These are phyloP conservation scores for Diadegma fenestrale DNA, from an alignment of 2,888 invertebrate genomes.

Conservation along the genomic window DNA sequence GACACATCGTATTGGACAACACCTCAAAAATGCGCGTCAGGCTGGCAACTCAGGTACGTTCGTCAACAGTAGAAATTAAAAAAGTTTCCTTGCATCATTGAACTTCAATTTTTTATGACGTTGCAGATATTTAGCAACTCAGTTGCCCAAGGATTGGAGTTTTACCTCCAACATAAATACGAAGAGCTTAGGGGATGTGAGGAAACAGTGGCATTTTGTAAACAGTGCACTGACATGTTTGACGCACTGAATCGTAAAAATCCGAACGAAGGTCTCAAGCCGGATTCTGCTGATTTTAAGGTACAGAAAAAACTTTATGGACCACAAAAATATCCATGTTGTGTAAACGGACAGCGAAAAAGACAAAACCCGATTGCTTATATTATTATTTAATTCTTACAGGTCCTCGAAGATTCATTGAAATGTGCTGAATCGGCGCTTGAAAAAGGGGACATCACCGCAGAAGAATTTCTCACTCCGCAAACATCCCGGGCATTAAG, in stretches of 20 bases:
- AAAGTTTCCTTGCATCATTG: neutral
- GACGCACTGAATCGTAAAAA: constrained; percentile 51
- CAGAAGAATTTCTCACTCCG: constrained; percentile 41
- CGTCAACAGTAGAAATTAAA: neutral
- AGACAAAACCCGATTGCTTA: neutral
- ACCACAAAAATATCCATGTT: too few relatives aligned
- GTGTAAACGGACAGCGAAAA: too few relatives aligned
- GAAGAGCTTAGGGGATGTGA: constrained; percentile 21
- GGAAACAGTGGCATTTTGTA: constrained; percentile 39
- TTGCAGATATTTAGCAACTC: constrained; percentile 49
- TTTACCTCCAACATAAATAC: constrained; percentile 38
- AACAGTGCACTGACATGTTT: constrained; percentile 42
- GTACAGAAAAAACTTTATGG: neutral
- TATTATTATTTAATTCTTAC: constrained; percentile 9
- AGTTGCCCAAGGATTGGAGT: constrained; percentile 42
- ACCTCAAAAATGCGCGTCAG: constrained; percentile 55
- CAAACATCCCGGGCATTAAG: constrained; percentile 44
- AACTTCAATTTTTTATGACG: constrained; percentile 5
- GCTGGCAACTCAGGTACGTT: constrained; percentile 49
- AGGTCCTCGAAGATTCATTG: constrained; percentile 43
- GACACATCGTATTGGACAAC: constrained; percentile 47
- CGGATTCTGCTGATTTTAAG: constrained; percentile 11
- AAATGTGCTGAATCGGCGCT: constrained; percentile 25
- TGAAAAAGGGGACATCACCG: constrained; percentile 21
- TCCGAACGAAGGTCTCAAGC: constrained; percentile 46